Conservation (phyloP, 1,140 invertebrate species). For the Leguminivora glycinivorella region DNA sequence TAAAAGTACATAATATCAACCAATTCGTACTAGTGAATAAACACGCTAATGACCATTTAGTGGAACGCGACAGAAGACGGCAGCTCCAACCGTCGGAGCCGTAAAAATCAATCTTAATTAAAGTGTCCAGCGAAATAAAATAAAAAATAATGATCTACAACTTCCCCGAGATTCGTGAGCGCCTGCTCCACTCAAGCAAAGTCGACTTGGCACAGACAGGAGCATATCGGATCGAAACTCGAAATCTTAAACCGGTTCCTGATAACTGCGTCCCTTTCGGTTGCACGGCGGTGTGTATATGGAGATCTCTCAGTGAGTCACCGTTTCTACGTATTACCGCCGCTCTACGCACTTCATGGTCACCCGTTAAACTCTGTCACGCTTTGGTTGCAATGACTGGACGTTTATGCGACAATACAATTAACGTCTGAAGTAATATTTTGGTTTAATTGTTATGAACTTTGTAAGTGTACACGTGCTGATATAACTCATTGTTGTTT, state of each 20-base stretch:
- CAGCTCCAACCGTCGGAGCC: background rate
- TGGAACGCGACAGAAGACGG: background rate
- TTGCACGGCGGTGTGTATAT: constrained; percentile 40
- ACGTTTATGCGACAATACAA: constrained; percentile 68
- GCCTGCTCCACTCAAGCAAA: constrained; percentile 61
- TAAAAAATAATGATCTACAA: constrained; percentile 48
- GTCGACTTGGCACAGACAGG: constrained; percentile 70
- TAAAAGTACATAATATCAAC: constrained; percentile 40
- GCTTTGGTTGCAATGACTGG: constrained; percentile 69
- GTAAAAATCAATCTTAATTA: constrained; percentile 25
- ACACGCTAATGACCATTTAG: constrained; percentile 13
- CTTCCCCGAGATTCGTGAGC: constrained; percentile 48
- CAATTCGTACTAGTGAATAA: constrained; percentile 30
- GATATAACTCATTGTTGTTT: background rate
- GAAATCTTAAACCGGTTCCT: constrained; percentile 76
- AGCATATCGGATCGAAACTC: constrained; percentile 78
- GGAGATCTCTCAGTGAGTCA: constrained; percentile 66
- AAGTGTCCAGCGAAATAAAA: constrained; percentile 40
- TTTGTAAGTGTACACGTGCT: background rate
- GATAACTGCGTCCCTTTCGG: constrained; percentile 52
- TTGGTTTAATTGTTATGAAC: background rate
- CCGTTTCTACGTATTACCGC: constrained; percentile 71
- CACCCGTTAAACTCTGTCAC: constrained; percentile 74
- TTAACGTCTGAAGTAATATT: constrained; percentile 60
- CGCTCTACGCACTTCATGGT: constrained; percentile 76